Evolutionary conservation across 2,797 vertebrate genomes (phyloP).

Genomic region (Halcyon chelicuti): DNA sequence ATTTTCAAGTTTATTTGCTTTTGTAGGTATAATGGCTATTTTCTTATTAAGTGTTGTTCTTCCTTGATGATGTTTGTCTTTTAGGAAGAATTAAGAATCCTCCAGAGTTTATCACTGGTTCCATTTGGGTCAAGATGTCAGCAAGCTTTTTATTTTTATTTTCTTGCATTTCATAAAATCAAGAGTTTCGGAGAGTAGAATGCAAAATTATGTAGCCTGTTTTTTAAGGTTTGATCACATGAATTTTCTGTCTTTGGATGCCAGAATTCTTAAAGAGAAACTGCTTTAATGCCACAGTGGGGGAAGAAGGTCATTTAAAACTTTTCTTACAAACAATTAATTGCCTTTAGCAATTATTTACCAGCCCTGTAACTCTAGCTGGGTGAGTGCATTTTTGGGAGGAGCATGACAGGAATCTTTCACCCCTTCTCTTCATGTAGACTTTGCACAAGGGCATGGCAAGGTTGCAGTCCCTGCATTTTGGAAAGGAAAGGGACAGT

Average conservation of each 20-base stretch:
- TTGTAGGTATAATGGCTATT: neutral
- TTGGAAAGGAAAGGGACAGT: neutral
- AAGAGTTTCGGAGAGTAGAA: neutral
- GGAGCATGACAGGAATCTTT: neutral
- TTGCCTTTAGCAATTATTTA: neutral
- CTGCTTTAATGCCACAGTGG: fast-evolving
- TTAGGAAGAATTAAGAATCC: neutral
- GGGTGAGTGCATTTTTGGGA: neutral
- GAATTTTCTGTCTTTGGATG: neutral
- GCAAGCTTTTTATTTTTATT: neutral
- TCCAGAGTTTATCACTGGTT: neutral
- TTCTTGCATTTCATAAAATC: neutral
- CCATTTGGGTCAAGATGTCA: neutral
- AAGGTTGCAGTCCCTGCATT: neutral
- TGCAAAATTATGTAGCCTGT: neutral
- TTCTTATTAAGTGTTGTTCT: neutral
- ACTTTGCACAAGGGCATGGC: neutral
- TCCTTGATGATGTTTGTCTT: neutral
- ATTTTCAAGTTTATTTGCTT: neutral
- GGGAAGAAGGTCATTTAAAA: neutral
- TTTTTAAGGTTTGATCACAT: neutral
- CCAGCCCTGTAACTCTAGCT: neutral
- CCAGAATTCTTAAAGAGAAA: neutral
- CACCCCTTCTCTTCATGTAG: neutral
- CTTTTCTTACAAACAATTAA: neutral